A percentile compares a stretch with the other conserved stretches of the same genome.
These are phyloP conservation scores for Urocolius indicus DNA, from an alignment of 2,113 vertebrate genomes.

Conservation along the genomic window DNA sequence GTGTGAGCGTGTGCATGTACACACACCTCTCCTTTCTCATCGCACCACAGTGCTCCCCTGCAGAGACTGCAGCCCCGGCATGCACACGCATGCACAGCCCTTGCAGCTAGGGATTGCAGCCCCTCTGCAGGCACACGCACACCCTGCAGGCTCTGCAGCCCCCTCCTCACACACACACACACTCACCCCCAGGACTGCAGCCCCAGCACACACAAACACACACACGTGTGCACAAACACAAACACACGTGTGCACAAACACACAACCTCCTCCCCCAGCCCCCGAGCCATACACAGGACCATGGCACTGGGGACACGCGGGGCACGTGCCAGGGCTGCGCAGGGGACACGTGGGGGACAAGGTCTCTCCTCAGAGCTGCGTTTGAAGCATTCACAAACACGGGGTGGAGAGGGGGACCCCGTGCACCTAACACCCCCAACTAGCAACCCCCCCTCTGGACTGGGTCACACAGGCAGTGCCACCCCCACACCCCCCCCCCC, in stretches of 20 bases:
- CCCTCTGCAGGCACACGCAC: too few species aligned
- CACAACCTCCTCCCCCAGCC: neutral
- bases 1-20: neutral
- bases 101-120: too few species aligned
- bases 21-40: too few species aligned
- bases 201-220: neutral
- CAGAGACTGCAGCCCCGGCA: neutral
- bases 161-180: neutral
- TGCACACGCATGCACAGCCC: neutral
- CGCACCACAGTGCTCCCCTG: neutral
- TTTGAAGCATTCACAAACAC: too few species aligned
- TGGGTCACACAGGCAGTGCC: neutral
- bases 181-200: neutral
- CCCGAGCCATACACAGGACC: neutral
- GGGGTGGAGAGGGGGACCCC: neutral
- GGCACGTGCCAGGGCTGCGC: constrained; percentile 7
- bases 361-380: neutral
- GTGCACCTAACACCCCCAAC: neutral
- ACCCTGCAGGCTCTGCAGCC: neutral
- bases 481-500: neutral
- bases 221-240: neutral
- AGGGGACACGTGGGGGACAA: constrained; percentile 1
- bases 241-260: neutral
- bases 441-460: neutral
- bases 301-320: neutral